These are phyloP conservation scores for Drosophila demipolita DNA, from an alignment of 2,888 invertebrate species.

Conservation along the genomic window DNA sequence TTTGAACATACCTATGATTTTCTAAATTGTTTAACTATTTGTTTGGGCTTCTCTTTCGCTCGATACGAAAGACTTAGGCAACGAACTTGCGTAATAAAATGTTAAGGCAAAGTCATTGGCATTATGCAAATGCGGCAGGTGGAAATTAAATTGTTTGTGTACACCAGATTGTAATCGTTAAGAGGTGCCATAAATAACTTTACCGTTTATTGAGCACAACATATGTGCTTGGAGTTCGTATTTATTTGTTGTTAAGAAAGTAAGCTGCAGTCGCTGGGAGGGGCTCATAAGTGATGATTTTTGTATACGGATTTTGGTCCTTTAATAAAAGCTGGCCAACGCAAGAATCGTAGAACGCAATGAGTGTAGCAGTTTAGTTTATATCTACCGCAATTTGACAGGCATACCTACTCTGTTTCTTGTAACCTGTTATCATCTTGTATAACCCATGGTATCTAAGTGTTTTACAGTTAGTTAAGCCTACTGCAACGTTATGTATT, in stretches of 20 bases:
- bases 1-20: constrained; percentile 25
- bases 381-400: no score
- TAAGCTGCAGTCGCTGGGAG: constrained; percentile 37
- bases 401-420: no score
- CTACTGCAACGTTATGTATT: no score
- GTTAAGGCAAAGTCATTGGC: constrained; percentile 64
- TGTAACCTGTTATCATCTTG: no score
- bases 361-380: constrained; percentile 1
- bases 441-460: no score
- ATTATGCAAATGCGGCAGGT: constrained; percentile 64
- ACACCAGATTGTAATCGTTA: constrained; percentile 59
- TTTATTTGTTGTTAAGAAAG: constrained; percentile 26
- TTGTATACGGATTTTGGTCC: constrained; percentile 23
- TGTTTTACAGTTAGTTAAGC: no score
- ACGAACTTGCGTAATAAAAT: constrained; percentile 66
- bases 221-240: constrained; percentile 18
- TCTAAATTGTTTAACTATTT: constrained; percentile 28
- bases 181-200: constrained; percentile 44
- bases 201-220: constrained; percentile 67
- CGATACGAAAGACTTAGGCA: constrained; percentile 61
- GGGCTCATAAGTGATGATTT: constrained; percentile 40
- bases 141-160: constrained; percentile 65
- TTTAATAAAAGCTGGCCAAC: constrained; percentile 15
- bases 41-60: constrained; percentile 16
- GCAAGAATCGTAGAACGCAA: constrained; percentile 20